These are phyloP conservation scores for Lepidonotus clava DNA, from an alignment of 2,888 invertebrate species.

Conservation along the genomic window DNA sequence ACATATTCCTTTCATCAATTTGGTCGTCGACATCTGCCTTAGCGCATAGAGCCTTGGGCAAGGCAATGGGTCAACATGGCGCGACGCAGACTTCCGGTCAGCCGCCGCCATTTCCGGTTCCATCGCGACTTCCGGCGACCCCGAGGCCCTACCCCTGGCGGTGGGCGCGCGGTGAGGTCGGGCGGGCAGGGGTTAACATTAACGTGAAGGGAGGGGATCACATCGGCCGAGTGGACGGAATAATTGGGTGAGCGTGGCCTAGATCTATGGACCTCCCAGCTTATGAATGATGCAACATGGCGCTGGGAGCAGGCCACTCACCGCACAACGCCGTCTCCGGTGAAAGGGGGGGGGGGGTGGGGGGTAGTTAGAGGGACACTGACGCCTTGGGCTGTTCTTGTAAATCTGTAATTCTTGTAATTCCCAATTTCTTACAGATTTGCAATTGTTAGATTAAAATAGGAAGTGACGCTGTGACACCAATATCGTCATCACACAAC, in stretches of 20 bases:
- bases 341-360: neutral
- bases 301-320: neutral
- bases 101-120: neutral
- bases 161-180: neutral
- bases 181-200: conserved; percentile 30
- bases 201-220: conserved; percentile 38
- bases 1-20: too few species aligned
- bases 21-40: too few species aligned
- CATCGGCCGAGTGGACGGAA: neutral
- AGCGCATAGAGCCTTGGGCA: too few species aligned
- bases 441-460: too few species aligned
- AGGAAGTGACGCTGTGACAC: too few species aligned
- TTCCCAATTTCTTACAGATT: too few species aligned
- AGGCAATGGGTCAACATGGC: neutral
- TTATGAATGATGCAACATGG: conserved; percentile 51
- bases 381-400: too few species aligned
- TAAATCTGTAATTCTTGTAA: too few species aligned
- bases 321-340: neutral
- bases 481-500: too few species aligned
- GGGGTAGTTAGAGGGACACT: neutral
- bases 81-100: neutral
- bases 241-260: conserved; percentile 42
- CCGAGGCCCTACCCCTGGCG: neutral
- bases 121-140: neutral
- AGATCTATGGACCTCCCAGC: conserved; percentile 26